phyloP scores from a whole-genome alignment of 2,113 vertebrate species.

The Lophotis ruficrista region DNA sequence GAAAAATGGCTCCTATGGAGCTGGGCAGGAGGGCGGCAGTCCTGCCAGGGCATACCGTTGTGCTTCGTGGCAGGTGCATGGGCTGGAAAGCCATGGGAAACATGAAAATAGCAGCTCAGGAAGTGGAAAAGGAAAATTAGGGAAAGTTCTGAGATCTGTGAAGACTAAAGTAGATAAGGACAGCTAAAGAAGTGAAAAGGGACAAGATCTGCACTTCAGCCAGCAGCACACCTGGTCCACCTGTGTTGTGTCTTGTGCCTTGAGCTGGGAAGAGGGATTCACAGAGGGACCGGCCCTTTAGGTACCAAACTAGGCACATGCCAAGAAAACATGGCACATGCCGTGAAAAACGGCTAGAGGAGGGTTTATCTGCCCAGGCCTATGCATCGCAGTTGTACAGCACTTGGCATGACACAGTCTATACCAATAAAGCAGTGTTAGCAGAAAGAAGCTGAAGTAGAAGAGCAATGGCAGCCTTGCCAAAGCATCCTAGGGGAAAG shows the following conservation, averaged over 20 bases:
- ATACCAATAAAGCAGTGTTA: accelerated
- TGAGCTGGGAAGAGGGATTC: not conserved
- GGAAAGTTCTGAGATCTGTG: not conserved
- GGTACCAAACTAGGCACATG: accelerated
- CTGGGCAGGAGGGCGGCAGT: not conserved
- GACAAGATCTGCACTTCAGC: no score
- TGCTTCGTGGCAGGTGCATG: accelerated
- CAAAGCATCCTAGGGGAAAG: not conserved
- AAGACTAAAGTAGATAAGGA: no score
- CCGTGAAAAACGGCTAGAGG: accelerated
- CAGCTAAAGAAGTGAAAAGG: not conserved
- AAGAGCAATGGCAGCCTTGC: not conserved
- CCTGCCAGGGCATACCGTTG: accelerated
- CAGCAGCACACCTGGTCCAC: accelerated
- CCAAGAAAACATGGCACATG: accelerated
- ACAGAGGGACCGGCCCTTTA: accelerated
- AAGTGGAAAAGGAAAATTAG: not conserved
- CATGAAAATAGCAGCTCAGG: accelerated
- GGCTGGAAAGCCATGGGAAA: not conserved
- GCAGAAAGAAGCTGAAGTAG: not conserved
- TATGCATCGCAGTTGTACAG: accelerated
- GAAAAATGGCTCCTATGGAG: not conserved
- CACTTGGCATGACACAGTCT: not conserved
- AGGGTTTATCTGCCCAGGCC: not conserved
- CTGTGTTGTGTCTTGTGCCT: no score